Conservation (phyloP, 2,113 vertebrate genomes). For the Fulmarus glacialis region DNA sequence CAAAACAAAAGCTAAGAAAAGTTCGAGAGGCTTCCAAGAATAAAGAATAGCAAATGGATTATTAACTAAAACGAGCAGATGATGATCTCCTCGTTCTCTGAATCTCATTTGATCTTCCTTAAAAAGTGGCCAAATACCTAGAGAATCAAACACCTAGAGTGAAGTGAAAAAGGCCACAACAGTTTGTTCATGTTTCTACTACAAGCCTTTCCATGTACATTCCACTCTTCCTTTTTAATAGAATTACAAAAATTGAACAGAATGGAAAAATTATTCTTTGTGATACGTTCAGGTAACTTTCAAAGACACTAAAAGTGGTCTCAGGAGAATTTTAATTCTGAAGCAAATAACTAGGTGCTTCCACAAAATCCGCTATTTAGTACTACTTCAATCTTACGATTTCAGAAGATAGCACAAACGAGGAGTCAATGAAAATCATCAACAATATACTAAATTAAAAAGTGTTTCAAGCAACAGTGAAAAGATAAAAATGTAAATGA, state of each 20-base stretch:
- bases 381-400: not conserved
- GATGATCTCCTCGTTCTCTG: not conserved
- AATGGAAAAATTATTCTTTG: not conserved
- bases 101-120: not conserved
- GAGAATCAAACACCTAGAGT: not conserved
- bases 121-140: not conserved
- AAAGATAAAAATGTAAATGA: not conserved
- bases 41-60: not conserved
- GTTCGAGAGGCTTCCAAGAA: not conserved
- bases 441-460: not conserved
- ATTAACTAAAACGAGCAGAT: not conserved
- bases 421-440: not conserved
- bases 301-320: not conserved
- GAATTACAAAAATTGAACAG: not conserved
- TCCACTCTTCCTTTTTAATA: not conserved
- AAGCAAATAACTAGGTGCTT: not conserved
- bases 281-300: not conserved
- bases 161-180: not conserved
- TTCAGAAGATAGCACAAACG: not conserved
- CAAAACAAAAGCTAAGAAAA: not conserved
- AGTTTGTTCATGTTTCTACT: not conserved
- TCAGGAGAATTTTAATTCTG: not conserved
- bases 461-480: not conserved
- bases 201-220: not conserved
- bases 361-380: not conserved